Evolutionary conservation across 2,113 vertebrate species (phyloP).

Genomic region (Hydrochoerus hydrochaeris): DNA sequence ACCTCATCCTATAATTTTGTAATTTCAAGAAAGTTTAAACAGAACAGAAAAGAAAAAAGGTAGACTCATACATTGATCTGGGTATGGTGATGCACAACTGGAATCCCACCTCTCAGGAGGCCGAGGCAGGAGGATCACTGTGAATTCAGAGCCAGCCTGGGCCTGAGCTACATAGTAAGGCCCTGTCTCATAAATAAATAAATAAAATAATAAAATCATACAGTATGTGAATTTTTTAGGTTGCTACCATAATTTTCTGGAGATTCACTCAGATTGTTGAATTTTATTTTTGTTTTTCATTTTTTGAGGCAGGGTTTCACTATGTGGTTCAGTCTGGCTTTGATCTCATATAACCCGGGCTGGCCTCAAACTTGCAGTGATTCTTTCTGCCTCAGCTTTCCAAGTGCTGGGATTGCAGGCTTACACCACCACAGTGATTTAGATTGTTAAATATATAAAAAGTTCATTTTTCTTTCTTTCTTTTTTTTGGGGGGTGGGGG

Average conservation of each 20-base stretch:
- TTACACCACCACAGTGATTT: background rate
- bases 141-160: background rate
- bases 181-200: background rate
- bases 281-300: background rate
- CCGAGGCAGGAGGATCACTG: background rate
- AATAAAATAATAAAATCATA: background rate
- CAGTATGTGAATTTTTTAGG: background rate
- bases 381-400: background rate
- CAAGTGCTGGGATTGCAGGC: background rate
- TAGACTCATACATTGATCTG: background rate
- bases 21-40: constrained; percentile 23
- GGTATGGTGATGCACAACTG: background rate
- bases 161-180: background rate
- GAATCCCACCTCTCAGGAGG: background rate
- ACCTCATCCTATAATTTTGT: background rate
- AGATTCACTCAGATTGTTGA: background rate
- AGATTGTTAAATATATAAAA: background rate
- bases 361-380: background rate
- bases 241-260: background rate
- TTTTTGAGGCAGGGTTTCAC: background rate
- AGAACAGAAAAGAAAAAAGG: background rate
- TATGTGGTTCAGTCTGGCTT: background rate
- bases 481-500: background rate
- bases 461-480: background rate
- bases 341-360: background rate